phyloP scores from a whole-genome alignment of 2,888 invertebrate genomes.

The Pseudolycoriella hygida region DNA sequence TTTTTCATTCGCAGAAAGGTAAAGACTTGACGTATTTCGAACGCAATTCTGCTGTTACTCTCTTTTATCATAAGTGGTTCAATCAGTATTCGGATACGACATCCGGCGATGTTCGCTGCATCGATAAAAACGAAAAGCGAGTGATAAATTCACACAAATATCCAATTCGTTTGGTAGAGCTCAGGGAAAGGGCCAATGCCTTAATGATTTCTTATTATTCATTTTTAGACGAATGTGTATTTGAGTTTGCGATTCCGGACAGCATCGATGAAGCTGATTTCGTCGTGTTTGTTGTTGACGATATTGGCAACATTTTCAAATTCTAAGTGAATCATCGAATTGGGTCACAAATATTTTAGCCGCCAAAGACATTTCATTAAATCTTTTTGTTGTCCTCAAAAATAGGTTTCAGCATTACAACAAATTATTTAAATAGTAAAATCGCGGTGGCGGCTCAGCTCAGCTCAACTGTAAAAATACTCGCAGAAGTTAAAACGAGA shows the following conservation, averaged over 20 bases:
- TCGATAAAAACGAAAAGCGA: conserved; percentile 1
- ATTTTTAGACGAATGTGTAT: conserved; percentile 2
- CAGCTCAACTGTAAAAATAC: background rate
- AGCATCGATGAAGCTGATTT: background rate
- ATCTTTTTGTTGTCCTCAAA: no score
- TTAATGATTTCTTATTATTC: conserved; percentile 14
- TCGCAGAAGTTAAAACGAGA: no score
- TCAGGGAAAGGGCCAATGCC: conserved; percentile 20
- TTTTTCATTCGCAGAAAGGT: conserved; percentile 23
- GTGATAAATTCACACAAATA: conserved; percentile 5
- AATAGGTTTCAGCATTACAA: no score
- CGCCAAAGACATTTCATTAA: no score
- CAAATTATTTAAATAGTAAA: background rate
- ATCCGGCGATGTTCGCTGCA: background rate
- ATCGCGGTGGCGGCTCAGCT: background rate
- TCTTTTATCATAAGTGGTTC: conserved; percentile 25
- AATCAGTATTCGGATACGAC: conserved; percentile 9
- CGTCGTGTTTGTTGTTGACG: conserved; percentile 8
- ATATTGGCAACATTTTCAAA: conserved; percentile 5
- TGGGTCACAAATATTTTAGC: no score
- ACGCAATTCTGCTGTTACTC: conserved; percentile 22
- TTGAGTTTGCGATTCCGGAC: conserved; percentile 7
- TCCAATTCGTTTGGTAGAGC: conserved; percentile 19
- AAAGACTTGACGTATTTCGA: conserved; percentile 25
- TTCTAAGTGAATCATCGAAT: background rate